These are phyloP conservation scores for Heliopora coerulea DNA, from an alignment of 92 coral and sea anemone species.

Conservation along the genomic window DNA sequence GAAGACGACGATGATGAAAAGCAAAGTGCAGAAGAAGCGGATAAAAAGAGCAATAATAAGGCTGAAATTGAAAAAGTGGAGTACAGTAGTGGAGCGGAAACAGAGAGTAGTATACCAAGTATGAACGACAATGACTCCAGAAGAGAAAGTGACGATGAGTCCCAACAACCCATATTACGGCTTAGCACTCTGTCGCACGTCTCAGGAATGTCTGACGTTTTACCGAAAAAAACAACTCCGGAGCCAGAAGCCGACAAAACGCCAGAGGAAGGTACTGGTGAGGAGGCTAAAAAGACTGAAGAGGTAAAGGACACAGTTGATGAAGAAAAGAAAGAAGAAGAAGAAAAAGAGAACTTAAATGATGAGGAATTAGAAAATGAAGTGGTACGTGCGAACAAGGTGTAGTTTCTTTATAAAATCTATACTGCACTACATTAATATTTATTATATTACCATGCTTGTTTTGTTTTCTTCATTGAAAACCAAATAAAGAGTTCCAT, in stretches of 20 bases:
- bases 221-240: constrained; percentile 19
- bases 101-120: constrained; percentile 32
- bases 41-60: not conserved
- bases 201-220: constrained; percentile 2
- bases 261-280: constrained; percentile 19
- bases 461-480: too few relatives aligned
- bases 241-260: constrained; percentile 15
- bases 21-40: not conserved
- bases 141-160: constrained; percentile 25
- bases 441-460: too few relatives aligned
- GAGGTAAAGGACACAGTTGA: not conserved
- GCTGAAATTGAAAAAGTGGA: constrained; percentile 55
- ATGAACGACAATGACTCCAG: constrained; percentile 9
- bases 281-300: not conserved
- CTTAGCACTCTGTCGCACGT: constrained; percentile 17
- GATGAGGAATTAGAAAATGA: constrained; percentile 34
- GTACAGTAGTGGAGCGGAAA: constrained; percentile 48
- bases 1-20: constrained; percentile 29
- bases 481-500: too few relatives aligned
- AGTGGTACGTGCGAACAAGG: not conserved
- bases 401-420: not conserved
- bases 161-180: constrained; percentile 31
- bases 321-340: constrained; percentile 16
- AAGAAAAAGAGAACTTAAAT: not conserved
- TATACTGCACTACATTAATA: too few relatives aligned